Base-by-base conservation (phyloP, 2,797 vertebrate genomes). In the Neostethus bicornis region DNA sequence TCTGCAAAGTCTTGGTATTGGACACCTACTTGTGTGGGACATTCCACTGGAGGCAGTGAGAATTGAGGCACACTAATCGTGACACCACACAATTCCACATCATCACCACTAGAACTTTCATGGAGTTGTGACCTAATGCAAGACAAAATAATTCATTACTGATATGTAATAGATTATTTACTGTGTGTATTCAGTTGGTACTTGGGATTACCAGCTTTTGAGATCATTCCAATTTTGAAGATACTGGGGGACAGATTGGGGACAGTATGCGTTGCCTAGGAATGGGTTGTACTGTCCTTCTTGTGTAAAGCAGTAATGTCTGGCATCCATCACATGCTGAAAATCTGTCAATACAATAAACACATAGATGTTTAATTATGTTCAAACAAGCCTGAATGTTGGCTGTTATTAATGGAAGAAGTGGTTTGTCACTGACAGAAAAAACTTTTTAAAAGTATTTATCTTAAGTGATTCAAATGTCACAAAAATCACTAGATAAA, bases 41-140 rank as follows among this genome's bases (percentile, higher is more conserved):
- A 51, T 23, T 73, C 70, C 4, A 38, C 35, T 0, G 81, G 70
- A 0, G 79, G 85, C 2, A 51, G 2, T 16, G 56, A 71, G 61
- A 81, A 83, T 48, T 74, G 75, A 8, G 83, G 88, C 14, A 86
- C 19, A 1, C 90, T 90, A 0, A 90, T 61, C 0, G 81, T 81
- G 35, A 82, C 77, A 0, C 50, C 9, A 4, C 59, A 68, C 7
- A 21, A 58, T 26, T 66, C 34, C n/a, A 9, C 0, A 6, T 28
- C 4, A 43, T 39, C n/a, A 5, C n/a, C 53, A 34, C 11, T 1
- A 0, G 41, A 16, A 34, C 42, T 8, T 3, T 24, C 35, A 0
- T 46, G 45, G 13, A 1, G 25, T 2, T 1, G 45, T 2, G n/a
- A 20, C 61, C 83, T 82, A 67, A 56, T 35, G 25, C 25, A 39